Percentiles rank a stretch among this genome's conserved stretches.
Conservation (phyloP, 35 echinoderm and acorn worm species). For the Patiria miniata region DNA sequence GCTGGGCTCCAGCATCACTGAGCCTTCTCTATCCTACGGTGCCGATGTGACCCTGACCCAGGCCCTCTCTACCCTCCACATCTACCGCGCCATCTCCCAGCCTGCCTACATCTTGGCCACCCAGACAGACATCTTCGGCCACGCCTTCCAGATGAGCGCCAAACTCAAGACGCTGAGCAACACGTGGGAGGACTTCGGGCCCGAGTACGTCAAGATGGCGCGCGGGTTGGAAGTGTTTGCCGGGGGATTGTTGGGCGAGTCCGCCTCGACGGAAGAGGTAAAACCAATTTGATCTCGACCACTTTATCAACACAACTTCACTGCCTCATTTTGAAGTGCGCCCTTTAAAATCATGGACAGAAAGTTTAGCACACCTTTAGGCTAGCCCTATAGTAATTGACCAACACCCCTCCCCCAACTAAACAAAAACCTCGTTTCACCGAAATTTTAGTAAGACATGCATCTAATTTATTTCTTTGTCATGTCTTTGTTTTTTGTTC, state of each 20-base stretch:
- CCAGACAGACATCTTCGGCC: slow-evolving; percentile 18
- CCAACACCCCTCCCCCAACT: too few species aligned
- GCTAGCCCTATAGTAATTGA: too few species aligned
- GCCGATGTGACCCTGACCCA: not conserved
- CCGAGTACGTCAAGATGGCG: not conserved
- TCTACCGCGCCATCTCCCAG: slow-evolving; percentile 6
- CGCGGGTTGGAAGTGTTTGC: not conserved
- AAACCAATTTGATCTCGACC: not conserved
- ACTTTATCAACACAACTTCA: too few species aligned
- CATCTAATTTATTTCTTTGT: too few species aligned
- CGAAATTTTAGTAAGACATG: too few species aligned
- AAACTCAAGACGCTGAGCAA: not conserved
- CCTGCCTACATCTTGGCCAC: slow-evolving; percentile 16
- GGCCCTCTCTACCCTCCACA: not conserved
- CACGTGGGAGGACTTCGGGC: slow-evolving; percentile 4
- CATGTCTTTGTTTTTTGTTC: not conserved
- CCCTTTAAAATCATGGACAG: too few species aligned
- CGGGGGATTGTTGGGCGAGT: not conserved
- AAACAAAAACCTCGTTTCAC: too few species aligned
- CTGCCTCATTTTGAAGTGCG: too few species aligned
- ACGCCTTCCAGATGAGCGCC: slow-evolving; percentile 1
- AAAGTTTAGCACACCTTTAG: too few species aligned
- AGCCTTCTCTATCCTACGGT: not conserved
- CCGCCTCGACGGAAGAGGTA: not conserved
- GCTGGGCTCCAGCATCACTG: not conserved